Evolutionary conservation across 2,888 invertebrate species (phyloP).

Genomic region (Diarsia dahlii): DNA sequence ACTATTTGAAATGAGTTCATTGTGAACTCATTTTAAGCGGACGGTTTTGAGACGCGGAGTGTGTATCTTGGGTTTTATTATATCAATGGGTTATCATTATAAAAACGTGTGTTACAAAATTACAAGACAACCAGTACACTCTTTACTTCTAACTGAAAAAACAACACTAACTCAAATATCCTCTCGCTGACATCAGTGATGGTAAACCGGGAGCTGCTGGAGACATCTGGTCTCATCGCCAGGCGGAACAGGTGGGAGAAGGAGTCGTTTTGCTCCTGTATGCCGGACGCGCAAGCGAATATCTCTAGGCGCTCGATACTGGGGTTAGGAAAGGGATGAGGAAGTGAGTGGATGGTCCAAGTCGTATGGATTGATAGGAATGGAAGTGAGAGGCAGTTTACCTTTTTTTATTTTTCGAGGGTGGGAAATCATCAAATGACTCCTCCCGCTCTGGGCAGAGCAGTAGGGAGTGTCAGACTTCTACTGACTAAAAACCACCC

Average conservation of each 20-base stretch:
- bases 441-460: too few relatives aligned
- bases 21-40: too few relatives aligned
- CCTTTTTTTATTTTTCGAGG: too few relatives aligned
- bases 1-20: too few relatives aligned
- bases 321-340: constrained; percentile 9
- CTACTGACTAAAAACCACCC: too few relatives aligned
- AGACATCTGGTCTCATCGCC: constrained; percentile 68
- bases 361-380: background rate
- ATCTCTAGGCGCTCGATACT: constrained; percentile 85
- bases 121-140: background rate
- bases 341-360: too few relatives aligned
- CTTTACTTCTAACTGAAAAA: background rate
- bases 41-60: too few relatives aligned
- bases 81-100: too few relatives aligned
- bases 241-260: constrained; percentile 70
- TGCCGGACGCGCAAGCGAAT: constrained; percentile 75
- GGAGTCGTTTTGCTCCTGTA: constrained; percentile 43
- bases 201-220: constrained; percentile 69
- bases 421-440: too few relatives aligned
- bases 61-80: too few relatives aligned
- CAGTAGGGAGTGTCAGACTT: too few relatives aligned
- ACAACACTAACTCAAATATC: constrained; percentile 72
- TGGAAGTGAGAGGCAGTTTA: background rate
- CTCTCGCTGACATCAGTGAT: constrained; percentile 74
- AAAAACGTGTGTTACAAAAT: too few relatives aligned